Percentiles rank a stretch among this genome's conserved stretches.
Evolutionary conservation across 2,113 vertebrate species (phyloP).

Genomic region (Vidua chalybeata): DNA sequence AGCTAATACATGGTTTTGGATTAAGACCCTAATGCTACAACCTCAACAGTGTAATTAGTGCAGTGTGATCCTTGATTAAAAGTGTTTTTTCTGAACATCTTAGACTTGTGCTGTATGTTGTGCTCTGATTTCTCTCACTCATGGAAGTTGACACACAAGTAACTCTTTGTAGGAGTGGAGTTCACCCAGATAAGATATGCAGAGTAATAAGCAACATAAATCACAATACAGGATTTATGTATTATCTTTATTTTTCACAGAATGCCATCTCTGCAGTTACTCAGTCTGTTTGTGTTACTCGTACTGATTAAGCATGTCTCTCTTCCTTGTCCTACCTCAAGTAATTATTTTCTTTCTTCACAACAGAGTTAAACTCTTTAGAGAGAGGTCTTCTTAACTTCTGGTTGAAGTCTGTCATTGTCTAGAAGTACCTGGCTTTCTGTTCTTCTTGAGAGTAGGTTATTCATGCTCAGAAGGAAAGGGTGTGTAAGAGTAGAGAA

Average conservation of each 20-base stretch:
- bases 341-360: not conserved
- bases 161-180: not conserved
- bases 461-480: not conserved
- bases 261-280: not conserved
- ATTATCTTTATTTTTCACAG: not conserved
- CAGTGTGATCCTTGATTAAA: not conserved
- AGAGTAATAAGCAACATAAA: not conserved
- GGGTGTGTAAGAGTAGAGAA: not conserved
- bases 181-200: not conserved
- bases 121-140: not conserved
- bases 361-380: not conserved
- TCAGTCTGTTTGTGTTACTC: not conserved
- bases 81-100: not conserved
- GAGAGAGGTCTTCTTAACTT: not conserved
- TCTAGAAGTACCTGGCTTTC: not conserved
- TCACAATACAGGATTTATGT: not conserved
- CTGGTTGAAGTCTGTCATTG: not conserved
- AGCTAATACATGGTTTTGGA: not conserved
- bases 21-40: not conserved
- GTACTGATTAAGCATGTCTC: not conserved
- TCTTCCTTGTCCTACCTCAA: not conserved
- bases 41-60: not conserved
- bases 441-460: not conserved
- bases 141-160: not conserved
- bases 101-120: not conserved